Conservation (phyloP, 2,888 invertebrate genomes). For the Heteropelma amictum region DNA sequence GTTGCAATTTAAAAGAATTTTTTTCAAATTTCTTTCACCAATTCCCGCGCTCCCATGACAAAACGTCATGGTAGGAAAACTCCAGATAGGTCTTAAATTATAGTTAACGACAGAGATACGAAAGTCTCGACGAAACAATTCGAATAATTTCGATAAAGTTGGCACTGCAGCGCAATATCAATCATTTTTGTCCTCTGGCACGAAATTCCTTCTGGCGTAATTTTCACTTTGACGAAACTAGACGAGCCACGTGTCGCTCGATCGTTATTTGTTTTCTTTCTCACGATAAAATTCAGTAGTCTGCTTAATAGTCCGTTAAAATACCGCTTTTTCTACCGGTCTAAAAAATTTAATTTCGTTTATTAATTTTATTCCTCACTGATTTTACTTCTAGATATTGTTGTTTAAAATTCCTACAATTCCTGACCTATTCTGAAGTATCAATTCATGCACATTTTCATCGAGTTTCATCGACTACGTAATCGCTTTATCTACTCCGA, state of each 20-base stretch:
- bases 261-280: no score
- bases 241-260: slow-evolving; percentile 9
- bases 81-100: slow-evolving; percentile 33
- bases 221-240: slow-evolving; percentile 15
- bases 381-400: slow-evolving; percentile 2
- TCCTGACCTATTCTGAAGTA: slow-evolving; percentile 35
- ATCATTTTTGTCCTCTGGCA: slow-evolving; percentile 46
- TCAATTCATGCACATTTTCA: no score
- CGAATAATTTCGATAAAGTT: slow-evolving; percentile 35
- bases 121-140: background rate
- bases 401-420: slow-evolving; percentile 12
- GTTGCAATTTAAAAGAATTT: background rate
- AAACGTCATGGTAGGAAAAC: slow-evolving; percentile 45
- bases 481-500: no score
- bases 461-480: no score
- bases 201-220: slow-evolving; percentile 32
- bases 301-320: slow-evolving; percentile 35
- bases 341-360: slow-evolving; percentile 23
- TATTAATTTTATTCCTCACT: slow-evolving; percentile 5
- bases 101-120: slow-evolving; percentile 1
- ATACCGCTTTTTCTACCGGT: no score
- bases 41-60: slow-evolving; percentile 43
- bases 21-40: slow-evolving; percentile 27
- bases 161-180: slow-evolving; percentile 41
- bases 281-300: slow-evolving; percentile 7